These are phyloP conservation scores for Uropetala carovei DNA, from an alignment of 2,888 invertebrate species.

Conservation along the genomic window DNA sequence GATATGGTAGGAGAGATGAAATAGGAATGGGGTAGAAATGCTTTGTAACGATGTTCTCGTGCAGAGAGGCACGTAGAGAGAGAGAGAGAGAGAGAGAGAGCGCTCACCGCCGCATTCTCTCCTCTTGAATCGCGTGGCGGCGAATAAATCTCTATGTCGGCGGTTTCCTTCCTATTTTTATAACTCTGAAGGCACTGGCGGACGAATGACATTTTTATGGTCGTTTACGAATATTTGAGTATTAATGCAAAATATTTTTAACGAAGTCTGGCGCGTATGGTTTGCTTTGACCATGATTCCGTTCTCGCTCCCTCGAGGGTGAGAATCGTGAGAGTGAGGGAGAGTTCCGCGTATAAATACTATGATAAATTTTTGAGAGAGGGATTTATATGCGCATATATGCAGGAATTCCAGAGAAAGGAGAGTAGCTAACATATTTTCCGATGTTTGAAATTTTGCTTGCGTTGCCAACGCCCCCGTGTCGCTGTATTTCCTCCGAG, in stretches of 20 bases:
- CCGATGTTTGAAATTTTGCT: no score
- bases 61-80: not conserved
- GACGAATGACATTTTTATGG: not conserved
- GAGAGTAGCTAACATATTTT: no score
- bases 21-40: not conserved
- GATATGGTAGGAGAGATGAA: not conserved
- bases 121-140: not conserved
- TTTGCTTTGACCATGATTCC: not conserved
- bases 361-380: no score
- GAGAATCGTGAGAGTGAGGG: not conserved
- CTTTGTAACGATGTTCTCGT: not conserved
- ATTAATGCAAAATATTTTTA: not conserved
- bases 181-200: not conserved
- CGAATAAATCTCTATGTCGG: constrained; percentile 47
- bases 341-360: not conserved
- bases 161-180: not conserved
- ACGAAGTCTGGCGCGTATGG: not conserved
- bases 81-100: not conserved
- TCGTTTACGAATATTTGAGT: not conserved
- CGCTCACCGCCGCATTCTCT: not conserved
- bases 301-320: not conserved
- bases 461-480: no score
- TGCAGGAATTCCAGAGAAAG: no score
- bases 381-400: no score
- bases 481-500: no score